Evolutionary conservation across 1,140 invertebrate genomes (phyloP), one percentile per base, ranked within the genome.

Genomic region (Drosophila mayri): DNA sequence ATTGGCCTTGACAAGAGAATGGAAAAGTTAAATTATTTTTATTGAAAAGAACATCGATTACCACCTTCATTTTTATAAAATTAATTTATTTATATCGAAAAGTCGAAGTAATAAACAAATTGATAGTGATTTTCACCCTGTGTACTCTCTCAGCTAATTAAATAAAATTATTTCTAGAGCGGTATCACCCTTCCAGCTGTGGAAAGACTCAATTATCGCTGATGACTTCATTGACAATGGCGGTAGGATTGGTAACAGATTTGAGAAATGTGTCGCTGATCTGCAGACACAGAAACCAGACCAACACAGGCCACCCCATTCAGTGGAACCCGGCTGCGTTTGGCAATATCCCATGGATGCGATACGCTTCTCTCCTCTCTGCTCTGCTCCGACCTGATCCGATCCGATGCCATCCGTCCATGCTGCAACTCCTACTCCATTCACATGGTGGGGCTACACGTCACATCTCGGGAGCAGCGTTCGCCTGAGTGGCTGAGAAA

Each of bases 201-300:
- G 32, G 50, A 9, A 30, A 60, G 61, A 76, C 57, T 58, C 76
- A 77, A 81, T 62, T 84, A 82, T 80, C 32, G 18, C 40, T 16
- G 84, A 70, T 77, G 80, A 84, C 77, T 74, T 75, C 77, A 87
- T 75, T 72, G 54, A 54, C 54, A 76, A 58, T 50, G 32, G 57
- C 66, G 52, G 59, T 55, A 49, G 68, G 60, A 87, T 87, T 79
- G 44, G 52, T 54, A 65, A 46, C 63, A 37, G 50, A 70, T 76
- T 79, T 83, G 55, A 62, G 62, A 79, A 78, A 78, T 87, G 79
- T 82, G 83, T 88, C 83, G 79, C 83, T 63, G 86, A 79, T 87
- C 78, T 71, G 63, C 16, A 11, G 46, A 52, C 62, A 41, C 32
- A 38, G 20, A 57, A 22, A 66, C 20, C 11, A 32, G 20, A 58